These are phyloP conservation scores for Aplodontia rufa DNA, from an alignment of 2,113 vertebrate genomes.

Conservation along the genomic window DNA sequence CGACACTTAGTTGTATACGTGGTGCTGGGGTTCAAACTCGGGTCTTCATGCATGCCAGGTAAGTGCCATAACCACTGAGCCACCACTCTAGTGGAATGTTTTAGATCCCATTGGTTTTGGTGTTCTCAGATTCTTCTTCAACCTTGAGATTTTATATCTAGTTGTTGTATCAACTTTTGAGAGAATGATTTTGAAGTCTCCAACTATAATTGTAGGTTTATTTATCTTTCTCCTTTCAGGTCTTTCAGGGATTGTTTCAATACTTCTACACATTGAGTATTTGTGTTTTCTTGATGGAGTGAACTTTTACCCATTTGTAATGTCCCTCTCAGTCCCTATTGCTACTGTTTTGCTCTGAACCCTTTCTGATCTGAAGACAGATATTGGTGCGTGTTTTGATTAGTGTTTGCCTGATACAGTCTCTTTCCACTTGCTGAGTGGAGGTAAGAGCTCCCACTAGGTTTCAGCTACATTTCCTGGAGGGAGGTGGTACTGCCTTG, in stretches of 20 bases:
- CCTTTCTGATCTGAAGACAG: not conserved
- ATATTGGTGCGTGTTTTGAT: not conserved
- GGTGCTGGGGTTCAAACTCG: too few species aligned
- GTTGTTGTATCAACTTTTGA: not conserved
- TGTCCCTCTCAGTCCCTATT: not conserved
- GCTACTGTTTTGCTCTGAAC: not conserved
- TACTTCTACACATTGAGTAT: not conserved
- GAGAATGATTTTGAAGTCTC: not conserved
- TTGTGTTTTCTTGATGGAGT: not conserved
- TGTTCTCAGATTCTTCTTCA: not conserved
- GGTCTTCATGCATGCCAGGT: too few species aligned
- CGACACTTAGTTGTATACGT: too few species aligned
- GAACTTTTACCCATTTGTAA: not conserved
- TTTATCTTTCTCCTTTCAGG: not conserved
- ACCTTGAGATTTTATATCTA: too few species aligned
- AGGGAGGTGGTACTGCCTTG: not conserved
- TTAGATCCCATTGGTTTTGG: not conserved
- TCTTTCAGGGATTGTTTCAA: not conserved
- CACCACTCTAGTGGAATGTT: too few species aligned
- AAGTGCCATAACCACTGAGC: too few species aligned
- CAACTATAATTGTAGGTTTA: not conserved
- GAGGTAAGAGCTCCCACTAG: not conserved
- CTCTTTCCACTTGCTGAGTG: not conserved
- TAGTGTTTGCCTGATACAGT: too few species aligned
- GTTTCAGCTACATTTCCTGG: not conserved